A percentile compares a stretch with the other conserved stretches of the same genome.
Conservation (phyloP, 2,888 invertebrate genomes). For the Strigamia transsilvanica region DNA sequence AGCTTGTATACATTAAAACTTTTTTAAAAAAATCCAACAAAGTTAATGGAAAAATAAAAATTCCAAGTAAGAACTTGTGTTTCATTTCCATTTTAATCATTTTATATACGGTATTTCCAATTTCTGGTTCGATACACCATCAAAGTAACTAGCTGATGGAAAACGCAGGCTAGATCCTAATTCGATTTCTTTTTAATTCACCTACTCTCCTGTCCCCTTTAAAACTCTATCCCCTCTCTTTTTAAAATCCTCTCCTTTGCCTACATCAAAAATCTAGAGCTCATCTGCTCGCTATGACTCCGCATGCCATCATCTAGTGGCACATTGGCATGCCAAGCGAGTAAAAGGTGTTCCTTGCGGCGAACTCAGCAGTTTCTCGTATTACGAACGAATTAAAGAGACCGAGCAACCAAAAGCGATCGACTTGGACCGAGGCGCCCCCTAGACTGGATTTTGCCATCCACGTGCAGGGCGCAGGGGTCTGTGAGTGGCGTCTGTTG, state of each 20-base stretch:
- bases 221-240: conserved; percentile 34
- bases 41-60: background rate
- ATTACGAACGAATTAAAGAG: conserved; percentile 49
- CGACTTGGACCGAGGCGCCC: conserved; percentile 27
- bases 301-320: conserved; percentile 46
- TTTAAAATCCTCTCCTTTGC: conserved; percentile 24
- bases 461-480: conserved; percentile 14
- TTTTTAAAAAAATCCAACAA: background rate
- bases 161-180: background rate
- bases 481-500: conserved; percentile 33
- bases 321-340: conserved; percentile 49
- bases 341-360: conserved; percentile 48
- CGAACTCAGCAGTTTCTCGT: conserved; percentile 49
- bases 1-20: background rate
- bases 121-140: conserved; percentile 2
- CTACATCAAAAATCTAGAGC: conserved; percentile 45
- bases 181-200: conserved; percentile 42
- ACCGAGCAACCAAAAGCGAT: conserved; percentile 44
- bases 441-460: conserved; percentile 29
- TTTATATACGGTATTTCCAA: conserved; percentile 12
- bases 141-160: background rate
- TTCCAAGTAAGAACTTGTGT: background rate
- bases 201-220: conserved; percentile 7
- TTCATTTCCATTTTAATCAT: conserved; percentile 2
- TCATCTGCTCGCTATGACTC: conserved; percentile 15